phyloP scores from a whole-genome alignment of 2,113 vertebrate species.

The Pteropus alecto region DNA sequence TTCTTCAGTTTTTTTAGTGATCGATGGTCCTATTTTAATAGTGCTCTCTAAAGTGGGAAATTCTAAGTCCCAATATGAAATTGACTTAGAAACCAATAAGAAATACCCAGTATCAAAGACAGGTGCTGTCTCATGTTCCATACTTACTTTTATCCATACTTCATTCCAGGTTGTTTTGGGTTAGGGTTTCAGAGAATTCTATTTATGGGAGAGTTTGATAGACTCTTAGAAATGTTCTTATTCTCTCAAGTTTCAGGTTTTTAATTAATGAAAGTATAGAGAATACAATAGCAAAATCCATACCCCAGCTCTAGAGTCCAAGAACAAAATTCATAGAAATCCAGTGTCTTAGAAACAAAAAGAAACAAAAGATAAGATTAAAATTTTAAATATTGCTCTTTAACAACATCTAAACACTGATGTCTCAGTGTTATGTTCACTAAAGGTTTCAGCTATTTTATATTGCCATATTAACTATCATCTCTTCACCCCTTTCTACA shows the following conservation, averaged over 20 bases:
- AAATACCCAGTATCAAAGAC: not conserved
- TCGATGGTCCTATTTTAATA: not conserved
- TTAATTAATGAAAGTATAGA: not conserved
- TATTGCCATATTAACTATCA: not conserved
- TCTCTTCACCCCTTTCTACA: not conserved
- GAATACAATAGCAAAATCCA: not conserved
- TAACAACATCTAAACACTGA: not conserved
- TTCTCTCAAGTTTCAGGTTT: not conserved
- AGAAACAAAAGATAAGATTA: not conserved
- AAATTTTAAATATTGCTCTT: not conserved
- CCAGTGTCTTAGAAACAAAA: not conserved
- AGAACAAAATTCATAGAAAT: not conserved
- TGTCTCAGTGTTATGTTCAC: not conserved
- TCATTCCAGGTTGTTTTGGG: not conserved
- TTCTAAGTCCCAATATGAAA: not conserved
- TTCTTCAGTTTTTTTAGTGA: not conserved
- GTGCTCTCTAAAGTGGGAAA: not conserved
- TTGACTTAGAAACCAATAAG: not conserved
- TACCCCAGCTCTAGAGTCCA: not conserved
- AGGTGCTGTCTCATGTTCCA: not conserved
- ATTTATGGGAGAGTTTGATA: not conserved
- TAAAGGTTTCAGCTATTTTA: not conserved
- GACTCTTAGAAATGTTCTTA: not conserved
- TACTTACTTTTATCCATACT: not conserved
- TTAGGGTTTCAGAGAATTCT: not conserved